Evolutionary conservation across 2,113 vertebrate genomes (phyloP).

Genomic region (Prochilodus magdalenae): DNA sequence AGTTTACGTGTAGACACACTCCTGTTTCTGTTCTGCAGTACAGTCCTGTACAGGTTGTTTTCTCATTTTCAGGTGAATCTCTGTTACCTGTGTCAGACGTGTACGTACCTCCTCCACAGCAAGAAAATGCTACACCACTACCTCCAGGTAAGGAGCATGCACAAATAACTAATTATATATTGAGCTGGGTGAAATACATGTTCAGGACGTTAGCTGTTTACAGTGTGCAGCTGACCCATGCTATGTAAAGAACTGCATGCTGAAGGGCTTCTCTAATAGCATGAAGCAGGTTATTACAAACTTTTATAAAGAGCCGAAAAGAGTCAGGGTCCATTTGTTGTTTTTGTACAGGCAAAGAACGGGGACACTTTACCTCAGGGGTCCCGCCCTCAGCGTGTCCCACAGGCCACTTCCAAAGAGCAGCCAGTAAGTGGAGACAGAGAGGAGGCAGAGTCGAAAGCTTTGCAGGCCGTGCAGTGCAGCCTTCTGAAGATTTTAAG

Average conservation of each 20-base stretch:
- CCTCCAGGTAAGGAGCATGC: conserved; percentile 83
- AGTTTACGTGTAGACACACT: neutral
- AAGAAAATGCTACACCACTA: conserved; percentile 99
- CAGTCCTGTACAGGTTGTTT: neutral
- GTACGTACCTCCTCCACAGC: conserved; percentile 95
- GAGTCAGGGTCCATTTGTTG: neutral
- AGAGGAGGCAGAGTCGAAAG: conserved; percentile 88
- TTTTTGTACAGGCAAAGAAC: conserved; percentile 84
- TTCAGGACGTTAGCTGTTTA: too few species aligned
- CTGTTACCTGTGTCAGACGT: conserved; percentile 96
- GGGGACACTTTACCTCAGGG: conserved; percentile 84
- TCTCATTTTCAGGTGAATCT: conserved; percentile 86
- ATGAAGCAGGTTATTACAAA: too few species aligned
- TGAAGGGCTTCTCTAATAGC: too few species aligned
- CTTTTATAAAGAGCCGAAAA: neutral
- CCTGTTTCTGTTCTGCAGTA: neutral
- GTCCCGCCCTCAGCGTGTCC: conserved; percentile 77
- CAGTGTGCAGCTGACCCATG: too few species aligned
- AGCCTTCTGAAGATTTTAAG: conserved; percentile 97
- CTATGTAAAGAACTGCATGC: too few species aligned
- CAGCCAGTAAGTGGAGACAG: conserved; percentile 72
- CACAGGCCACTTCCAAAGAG: conserved; percentile 79
- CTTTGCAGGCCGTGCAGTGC: conserved; percentile 88
- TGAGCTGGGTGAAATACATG: too few species aligned
- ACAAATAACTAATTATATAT: too few species aligned